Evolutionary conservation across 2,113 vertebrate genomes (phyloP).

Genomic region (Sula dactylatra): DNA sequence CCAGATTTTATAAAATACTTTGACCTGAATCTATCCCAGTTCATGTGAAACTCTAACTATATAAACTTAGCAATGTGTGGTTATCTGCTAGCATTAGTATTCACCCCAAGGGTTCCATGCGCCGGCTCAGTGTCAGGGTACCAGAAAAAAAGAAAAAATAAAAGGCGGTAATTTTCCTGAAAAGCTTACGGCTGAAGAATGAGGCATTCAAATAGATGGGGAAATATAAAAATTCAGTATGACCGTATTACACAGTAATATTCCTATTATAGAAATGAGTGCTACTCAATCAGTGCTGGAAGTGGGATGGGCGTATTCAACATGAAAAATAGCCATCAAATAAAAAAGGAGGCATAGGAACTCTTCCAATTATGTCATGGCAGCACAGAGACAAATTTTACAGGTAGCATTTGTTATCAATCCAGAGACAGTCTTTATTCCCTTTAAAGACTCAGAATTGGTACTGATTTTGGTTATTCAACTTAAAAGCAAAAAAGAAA

Average conservation of each 20-base stretch:
- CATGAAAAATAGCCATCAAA: background rate
- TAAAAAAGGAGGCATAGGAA: background rate
- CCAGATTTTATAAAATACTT: background rate
- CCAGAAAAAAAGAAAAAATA: background rate
- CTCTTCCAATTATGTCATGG: background rate
- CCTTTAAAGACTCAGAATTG: background rate
- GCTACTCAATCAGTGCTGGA: background rate
- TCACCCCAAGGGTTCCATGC: background rate
- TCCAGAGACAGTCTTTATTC: background rate
- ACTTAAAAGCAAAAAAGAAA: background rate
- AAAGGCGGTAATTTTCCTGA: background rate
- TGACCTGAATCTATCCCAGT: background rate
- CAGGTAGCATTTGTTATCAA: background rate
- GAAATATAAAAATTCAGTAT: background rate
- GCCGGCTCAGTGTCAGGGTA: background rate
- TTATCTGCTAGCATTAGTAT: background rate
- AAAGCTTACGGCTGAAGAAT: background rate
- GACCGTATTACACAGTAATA: background rate
- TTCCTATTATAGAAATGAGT: background rate
- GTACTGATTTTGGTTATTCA: background rate
- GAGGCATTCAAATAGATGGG: background rate
- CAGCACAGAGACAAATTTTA: background rate
- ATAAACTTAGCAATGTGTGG: background rate
- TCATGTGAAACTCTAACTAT: background rate
- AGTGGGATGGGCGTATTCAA: background rate